Evolutionary conservation across 2,797 vertebrate species (phyloP).

Genomic region (Coregonus ussuriensis): DNA sequence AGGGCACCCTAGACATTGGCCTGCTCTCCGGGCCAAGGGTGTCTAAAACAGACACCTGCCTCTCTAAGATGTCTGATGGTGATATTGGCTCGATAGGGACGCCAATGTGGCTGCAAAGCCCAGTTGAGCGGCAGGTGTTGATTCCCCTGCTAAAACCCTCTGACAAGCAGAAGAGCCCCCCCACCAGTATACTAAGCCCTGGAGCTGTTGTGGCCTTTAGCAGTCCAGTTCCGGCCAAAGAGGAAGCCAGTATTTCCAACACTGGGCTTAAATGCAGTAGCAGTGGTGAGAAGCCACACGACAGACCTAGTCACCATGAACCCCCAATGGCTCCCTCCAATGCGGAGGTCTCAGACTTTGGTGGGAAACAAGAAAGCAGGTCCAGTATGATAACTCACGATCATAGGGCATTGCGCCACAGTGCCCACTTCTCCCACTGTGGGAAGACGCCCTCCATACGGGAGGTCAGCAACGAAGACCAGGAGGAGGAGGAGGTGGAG

Average conservation of each 20-base stretch:
- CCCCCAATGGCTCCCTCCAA: conserved; percentile 53
- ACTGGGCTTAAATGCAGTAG: conserved; percentile 36
- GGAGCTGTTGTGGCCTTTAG: conserved; percentile 51
- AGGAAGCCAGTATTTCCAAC: conserved; percentile 39
- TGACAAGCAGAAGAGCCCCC: conserved; percentile 63
- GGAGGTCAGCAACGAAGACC: conserved; percentile 82
- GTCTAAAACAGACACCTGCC: conserved; percentile 37
- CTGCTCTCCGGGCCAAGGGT: conserved; percentile 90
- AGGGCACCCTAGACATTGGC: conserved; percentile 96
- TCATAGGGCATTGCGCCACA: conserved; percentile 70
- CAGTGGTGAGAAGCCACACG: conserved; percentile 52
- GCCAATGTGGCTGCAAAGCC: conserved; percentile 63
- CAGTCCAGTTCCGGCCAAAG: conserved; percentile 52
- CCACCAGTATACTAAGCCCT: conserved; percentile 35
- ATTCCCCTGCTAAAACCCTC: conserved; percentile 46
- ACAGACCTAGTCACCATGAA: conserved; percentile 53
- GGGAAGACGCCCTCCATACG: conserved; percentile 80
- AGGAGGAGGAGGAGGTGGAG: conserved; percentile 78
- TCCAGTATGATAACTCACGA: conserved; percentile 69
- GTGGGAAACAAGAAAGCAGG: conserved; percentile 68
- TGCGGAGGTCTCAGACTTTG: conserved; percentile 50
- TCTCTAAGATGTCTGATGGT: conserved; percentile 59
- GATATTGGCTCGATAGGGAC: conserved; percentile 40
- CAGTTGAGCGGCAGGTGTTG: conserved; percentile 59
- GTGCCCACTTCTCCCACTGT: conserved; percentile 72